Conservation (phyloP, 2,797 vertebrate species). For the Tolypeutes matacus region DNA sequence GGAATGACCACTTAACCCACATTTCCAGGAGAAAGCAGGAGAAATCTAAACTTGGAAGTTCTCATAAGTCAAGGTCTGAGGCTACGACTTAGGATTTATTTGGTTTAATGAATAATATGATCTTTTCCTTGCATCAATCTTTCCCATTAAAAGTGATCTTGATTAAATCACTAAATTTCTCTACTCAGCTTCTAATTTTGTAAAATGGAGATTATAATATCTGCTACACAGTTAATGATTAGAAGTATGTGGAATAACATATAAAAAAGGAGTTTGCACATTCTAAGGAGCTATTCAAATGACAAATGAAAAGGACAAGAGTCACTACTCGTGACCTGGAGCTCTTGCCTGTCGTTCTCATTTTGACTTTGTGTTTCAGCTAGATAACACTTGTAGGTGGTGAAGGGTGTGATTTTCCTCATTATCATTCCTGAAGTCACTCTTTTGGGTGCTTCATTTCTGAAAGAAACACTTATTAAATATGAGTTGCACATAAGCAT, state of each 20-base stretch:
- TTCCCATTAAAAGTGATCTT: background rate
- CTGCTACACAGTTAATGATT: background rate
- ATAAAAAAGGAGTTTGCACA: background rate
- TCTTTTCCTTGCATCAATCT: background rate
- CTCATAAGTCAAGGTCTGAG: background rate
- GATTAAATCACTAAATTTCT: constrained; percentile 31
- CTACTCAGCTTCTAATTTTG: background rate
- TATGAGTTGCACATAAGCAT: background rate
- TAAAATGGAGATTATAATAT: background rate
- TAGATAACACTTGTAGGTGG: background rate
- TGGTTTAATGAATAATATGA: constrained; percentile 8
- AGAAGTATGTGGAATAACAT: background rate
- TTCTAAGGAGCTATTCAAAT: background rate
- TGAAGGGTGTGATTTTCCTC: background rate
- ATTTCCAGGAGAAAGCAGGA: background rate
- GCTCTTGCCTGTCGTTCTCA: background rate
- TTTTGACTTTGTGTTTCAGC: background rate
- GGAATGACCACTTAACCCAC: background rate
- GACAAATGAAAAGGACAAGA: background rate
- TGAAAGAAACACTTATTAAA: background rate
- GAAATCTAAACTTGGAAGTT: background rate
- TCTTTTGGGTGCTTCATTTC: background rate
- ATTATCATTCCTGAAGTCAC: background rate
- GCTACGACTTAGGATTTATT: background rate
- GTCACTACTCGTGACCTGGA: background rate